These are phyloP conservation scores for Cherax destructor DNA, from an alignment of 1,140 invertebrate genomes.

Conservation along the genomic window DNA sequence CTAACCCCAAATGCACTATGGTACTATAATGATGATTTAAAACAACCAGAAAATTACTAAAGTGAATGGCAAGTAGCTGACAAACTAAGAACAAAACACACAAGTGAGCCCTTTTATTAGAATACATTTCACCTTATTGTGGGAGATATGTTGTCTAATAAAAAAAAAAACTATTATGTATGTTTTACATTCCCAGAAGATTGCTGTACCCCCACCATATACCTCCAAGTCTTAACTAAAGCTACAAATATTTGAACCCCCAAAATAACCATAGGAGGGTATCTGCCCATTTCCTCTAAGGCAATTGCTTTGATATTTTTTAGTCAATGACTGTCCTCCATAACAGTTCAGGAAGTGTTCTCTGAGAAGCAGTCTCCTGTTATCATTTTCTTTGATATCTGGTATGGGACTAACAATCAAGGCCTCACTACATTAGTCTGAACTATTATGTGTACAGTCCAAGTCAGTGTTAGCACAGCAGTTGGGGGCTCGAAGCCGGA, in stretches of 20 bases:
- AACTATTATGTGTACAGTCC: slow-evolving; percentile 48
- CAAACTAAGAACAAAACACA: too few species aligned
- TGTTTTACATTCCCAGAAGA: not conserved
- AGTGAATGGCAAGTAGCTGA: too few species aligned
- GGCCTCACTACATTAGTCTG: not conserved
- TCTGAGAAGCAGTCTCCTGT: slow-evolving; percentile 7
- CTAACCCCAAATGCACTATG: not conserved
- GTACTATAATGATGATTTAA: not conserved
- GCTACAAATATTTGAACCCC: not conserved
- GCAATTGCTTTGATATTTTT: slow-evolving; percentile 48
- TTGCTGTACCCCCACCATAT: not conserved
- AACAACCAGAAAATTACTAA: too few species aligned
- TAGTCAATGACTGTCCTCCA: slow-evolving; percentile 24
- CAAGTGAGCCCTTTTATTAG: too few species aligned
- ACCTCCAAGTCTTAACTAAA: not conserved
- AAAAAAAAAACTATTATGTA: too few species aligned
- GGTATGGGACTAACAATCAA: not conserved
- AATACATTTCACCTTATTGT: too few species aligned
- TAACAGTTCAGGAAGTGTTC: slow-evolving; percentile 12
- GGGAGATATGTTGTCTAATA: too few species aligned
- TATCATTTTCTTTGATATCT: not conserved
- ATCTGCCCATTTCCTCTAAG: slow-evolving; percentile 26
- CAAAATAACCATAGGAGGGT: not conserved
- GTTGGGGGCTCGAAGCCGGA: not conserved
- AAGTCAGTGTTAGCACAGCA: slow-evolving; percentile 54